These are phyloP conservation scores for Drosophila jambulina DNA, from an alignment of 1,140 invertebrate species.

Conservation along the genomic window DNA sequence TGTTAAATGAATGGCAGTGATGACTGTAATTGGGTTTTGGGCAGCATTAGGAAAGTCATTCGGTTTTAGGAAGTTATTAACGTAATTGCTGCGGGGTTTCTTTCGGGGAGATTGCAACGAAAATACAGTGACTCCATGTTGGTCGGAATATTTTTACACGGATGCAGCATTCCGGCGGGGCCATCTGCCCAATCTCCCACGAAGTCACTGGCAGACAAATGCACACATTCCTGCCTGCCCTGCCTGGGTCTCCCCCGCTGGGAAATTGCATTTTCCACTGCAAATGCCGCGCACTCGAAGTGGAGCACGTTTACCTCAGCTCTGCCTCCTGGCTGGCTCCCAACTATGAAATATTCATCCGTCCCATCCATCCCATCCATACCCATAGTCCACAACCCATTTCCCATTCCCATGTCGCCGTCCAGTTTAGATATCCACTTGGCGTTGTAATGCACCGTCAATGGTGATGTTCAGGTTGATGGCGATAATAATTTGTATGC, in stretches of 20 bases:
- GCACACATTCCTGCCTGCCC: slow-evolving; percentile 41
- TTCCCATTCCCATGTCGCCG: slow-evolving; percentile 1
- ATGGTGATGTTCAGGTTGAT: slow-evolving; percentile 38
- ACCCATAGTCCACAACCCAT: slow-evolving; percentile 11
- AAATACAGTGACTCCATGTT: slow-evolving; percentile 1
- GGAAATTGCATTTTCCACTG: slow-evolving; percentile 65
- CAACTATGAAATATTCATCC: slow-evolving; percentile 28
- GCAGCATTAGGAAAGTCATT: slow-evolving; percentile 35
- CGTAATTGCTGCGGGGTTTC: slow-evolving; percentile 23
- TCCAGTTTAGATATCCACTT: slow-evolving; percentile 54
- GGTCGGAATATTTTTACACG: slow-evolving; percentile 30
- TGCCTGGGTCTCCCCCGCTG: slow-evolving; percentile 10
- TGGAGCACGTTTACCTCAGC: slow-evolving; percentile 65
- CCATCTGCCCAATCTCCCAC: slow-evolving; percentile 57
- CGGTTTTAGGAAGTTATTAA: slow-evolving; percentile 49
- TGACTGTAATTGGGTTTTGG: slow-evolving; percentile 51
- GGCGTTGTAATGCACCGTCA: slow-evolving; percentile 50
- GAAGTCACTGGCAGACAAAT: slow-evolving; percentile 51
- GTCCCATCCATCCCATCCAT: slow-evolving; percentile 11
- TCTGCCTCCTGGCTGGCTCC: slow-evolving; percentile 14
- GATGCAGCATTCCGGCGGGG: slow-evolving; percentile 20
- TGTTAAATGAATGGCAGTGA: slow-evolving; percentile 36
- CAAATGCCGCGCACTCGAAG: slow-evolving; percentile 69
- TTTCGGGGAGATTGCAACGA: slow-evolving; percentile 4
- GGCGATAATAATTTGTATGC: slow-evolving; percentile 55